Percentiles rank a stretch among this genome's conserved stretches.
phyloP scores from a whole-genome alignment of 2,888 invertebrate species.

The Actias luna region DNA sequence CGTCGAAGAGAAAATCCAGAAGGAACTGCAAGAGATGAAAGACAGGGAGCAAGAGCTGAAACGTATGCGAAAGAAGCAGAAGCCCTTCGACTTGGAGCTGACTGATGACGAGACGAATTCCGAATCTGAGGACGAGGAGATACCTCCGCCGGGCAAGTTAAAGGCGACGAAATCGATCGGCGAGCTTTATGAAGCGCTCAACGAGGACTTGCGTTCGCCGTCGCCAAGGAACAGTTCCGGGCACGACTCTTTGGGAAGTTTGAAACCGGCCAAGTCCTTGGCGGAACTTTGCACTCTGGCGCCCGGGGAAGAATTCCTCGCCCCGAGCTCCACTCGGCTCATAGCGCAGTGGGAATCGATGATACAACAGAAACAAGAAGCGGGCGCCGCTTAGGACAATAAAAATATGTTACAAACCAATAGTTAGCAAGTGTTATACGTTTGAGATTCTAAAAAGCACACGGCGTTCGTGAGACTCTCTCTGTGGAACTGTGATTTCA shows the following conservation, averaged over 20 bases:
- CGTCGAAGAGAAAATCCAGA: slow-evolving; percentile 94
- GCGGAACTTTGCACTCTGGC: slow-evolving; percentile 85
- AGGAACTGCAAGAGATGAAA: slow-evolving; percentile 92
- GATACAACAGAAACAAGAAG: slow-evolving; percentile 84
- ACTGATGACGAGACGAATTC: slow-evolving; percentile 82
- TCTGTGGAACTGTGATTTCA: slow-evolving; percentile 20
- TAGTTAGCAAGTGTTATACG: slow-evolving; percentile 48
- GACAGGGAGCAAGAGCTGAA: slow-evolving; percentile 90
- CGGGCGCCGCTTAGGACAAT: slow-evolving; percentile 69
- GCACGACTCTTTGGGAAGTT: slow-evolving; percentile 69
- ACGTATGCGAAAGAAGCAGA: slow-evolving; percentile 83
- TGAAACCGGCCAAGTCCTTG: slow-evolving; percentile 86
- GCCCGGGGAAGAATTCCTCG: slow-evolving; percentile 83
- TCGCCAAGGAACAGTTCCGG: slow-evolving; percentile 72
- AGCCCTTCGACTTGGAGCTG: slow-evolving; percentile 84
- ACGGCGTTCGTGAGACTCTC: slow-evolving; percentile 30
- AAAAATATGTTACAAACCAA: slow-evolving; percentile 29
- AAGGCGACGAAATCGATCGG: slow-evolving; percentile 86
- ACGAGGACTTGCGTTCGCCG: slow-evolving; percentile 72
- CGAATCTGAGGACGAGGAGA: slow-evolving; percentile 82
- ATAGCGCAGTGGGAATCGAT: slow-evolving; percentile 92
- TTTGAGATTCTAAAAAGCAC: slow-evolving; percentile 35
- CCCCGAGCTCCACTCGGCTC: slow-evolving; percentile 86
- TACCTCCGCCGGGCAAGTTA: slow-evolving; percentile 82
- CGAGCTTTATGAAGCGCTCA: slow-evolving; percentile 83